Base-by-base conservation (phyloP, 2,113 vertebrate species). In the Puffinus mauretanicus region DNA sequence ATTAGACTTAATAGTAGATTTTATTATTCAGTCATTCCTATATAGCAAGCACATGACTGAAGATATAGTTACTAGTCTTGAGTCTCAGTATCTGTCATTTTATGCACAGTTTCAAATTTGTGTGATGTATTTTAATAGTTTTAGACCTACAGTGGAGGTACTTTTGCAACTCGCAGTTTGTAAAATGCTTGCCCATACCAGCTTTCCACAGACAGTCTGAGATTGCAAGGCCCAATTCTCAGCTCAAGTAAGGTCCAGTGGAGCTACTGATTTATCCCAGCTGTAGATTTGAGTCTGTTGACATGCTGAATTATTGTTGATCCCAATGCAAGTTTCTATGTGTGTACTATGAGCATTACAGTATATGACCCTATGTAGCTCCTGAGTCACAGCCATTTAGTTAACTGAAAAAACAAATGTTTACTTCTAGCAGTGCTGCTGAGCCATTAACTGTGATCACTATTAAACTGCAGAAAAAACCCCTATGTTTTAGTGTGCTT, bases 261-360 rank as follows among this genome's bases (percentile, higher is more conserved):
- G 66, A 95, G 47, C 46, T 38, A 6, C 49, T 49, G 72, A 96
- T 94, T 69, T 84, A 55, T 60, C 76, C 67, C 92, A 95, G 92
- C 90, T 96, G 95, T 20, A 84, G 86, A 64, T 76, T 2, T 62
- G 16, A 69, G 58, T 86, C 89, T 82, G 66, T 17, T 94, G 95
- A 94, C 81, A 51, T 6, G 83, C 64, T 80, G 91, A 91, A 69
- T 85, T 95, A 73, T 1, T 70, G 58, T 3, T 70, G 91, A 85
- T 60, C 84, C 78, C 54, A 13, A 9, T 12, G 58, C 47, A 76
- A 82, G 61, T 84, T 91, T 65, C 67, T 81, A 7, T 82, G 66
- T 85, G 71, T 90, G 34, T n/a, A 60, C 62, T 82, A 89, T 7
- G 6, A 65, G 60, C 87, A 40, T 36, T 88, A 62, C 46, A 83